These are phyloP conservation scores for Lypha dubia DNA, from an alignment of 2,888 invertebrate genomes.

Conservation along the genomic window DNA sequence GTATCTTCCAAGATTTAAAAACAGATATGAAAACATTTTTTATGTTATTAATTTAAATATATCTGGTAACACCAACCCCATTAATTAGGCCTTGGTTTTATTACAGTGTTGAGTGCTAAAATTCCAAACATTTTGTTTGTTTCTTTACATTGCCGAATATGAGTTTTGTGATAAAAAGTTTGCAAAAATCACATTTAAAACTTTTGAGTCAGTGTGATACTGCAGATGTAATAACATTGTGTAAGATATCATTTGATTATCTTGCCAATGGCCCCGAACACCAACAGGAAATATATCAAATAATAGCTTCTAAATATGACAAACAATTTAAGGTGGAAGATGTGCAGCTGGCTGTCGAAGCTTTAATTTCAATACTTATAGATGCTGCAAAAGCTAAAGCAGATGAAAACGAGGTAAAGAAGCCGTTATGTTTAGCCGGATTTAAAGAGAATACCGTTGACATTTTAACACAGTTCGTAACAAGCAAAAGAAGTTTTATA, in stretches of 20 bases:
- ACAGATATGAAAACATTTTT: too few species aligned
- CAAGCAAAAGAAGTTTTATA: conserved; percentile 80
- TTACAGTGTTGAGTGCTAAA: not conserved
- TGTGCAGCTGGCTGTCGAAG: conserved; percentile 87
- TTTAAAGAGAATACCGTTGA: conserved; percentile 78
- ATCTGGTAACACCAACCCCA: not conserved
- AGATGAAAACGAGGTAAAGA: conserved; percentile 75
- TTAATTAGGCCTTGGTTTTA: not conserved
- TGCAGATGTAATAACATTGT: conserved; percentile 86
- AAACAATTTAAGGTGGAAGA: conserved; percentile 24
- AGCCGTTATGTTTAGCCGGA: conserved; percentile 74
- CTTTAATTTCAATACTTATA: conserved; percentile 88
- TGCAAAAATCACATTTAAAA: conserved; percentile 85
- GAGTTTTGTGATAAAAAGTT: conserved; percentile 83
- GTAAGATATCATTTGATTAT: conserved; percentile 86
- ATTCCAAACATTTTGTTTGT: not conserved
- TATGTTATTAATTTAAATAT: not conserved
- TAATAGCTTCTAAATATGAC: conserved; percentile 84
- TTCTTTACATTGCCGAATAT: conserved; percentile 59
- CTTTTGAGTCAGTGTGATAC: conserved; percentile 84
- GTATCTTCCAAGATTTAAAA: too few species aligned
- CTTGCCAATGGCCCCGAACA: conserved; percentile 86
- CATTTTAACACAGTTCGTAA: conserved; percentile 81
- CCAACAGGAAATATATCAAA: conserved; percentile 82
- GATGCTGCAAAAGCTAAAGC: conserved; percentile 89